Evolutionary conservation across 2,797 vertebrate genomes (phyloP), one percentile per base, ranked within the genome.

Genomic region (Sebastes matsubarae): DNA sequence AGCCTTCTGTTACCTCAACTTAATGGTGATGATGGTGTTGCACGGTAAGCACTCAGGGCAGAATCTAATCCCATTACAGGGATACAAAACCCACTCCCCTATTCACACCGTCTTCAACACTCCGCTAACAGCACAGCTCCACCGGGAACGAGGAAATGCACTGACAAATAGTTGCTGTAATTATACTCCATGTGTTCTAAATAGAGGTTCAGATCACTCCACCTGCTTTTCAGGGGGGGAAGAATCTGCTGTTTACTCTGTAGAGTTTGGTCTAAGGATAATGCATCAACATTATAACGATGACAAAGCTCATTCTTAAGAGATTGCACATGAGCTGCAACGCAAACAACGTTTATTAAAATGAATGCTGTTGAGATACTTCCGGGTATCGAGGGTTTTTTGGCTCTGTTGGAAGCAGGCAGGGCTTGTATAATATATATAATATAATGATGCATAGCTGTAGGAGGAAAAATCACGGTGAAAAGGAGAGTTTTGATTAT

Each of bases 21-120:
- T 83, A 78, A 83, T 80, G 67, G 42, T 52, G 82, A 82, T 80
- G 77, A 83, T 76, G 72, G 83, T 85, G 71, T 72, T 77, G 54
- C 30, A 79, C 4, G 4, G 82, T 61, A 68, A 87, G 70, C 59
- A 82, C 67, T 78, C 16, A 16, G 42, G 54, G 63, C 68, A 69
- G 61, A 81, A 72, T 80, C 63, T 87, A 89, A 88, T 90, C 85
- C 76, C 76, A 87, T 92, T 89, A 86, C 71, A 68, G 77, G 32
- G 67, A 79, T 50, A 77, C 70, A 63, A 84, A 80, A 77, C 38
- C 76, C 63, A 63, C 11, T 52, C 59, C 61, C 11, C 32, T 74
- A 74, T 83, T 75, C 36, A 38, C 68, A 73, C 68, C 22, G 71
- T 77, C 38, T 79, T 67, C 61, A 68, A 42, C 73, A 69, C 55